Evolutionary conservation across 2,888 invertebrate genomes (phyloP), one percentile per base, ranked within the genome.

Genomic region (Danaus chrysippus): DNA sequence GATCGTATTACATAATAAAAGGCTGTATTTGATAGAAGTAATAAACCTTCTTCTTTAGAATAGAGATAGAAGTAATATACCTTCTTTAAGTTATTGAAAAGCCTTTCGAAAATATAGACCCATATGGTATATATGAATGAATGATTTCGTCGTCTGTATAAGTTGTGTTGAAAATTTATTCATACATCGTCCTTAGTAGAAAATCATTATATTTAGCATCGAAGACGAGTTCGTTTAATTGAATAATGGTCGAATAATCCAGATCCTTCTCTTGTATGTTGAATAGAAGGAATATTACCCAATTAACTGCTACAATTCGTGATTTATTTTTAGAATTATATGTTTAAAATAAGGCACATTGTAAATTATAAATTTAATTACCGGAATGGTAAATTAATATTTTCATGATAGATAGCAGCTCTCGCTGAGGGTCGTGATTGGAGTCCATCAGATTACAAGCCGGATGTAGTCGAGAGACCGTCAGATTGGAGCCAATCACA

Each of bases 401-500:
- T 42, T 44, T 11, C 10, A 15, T 49, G 17, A 11, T 73, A 91
- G 91, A 86, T 91, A 54, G 71, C 82, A 6, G 78, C 85, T 0
- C 73, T 86, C 1, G 88, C 90, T 1, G 89, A 87, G 46, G 89
- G 89, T 1, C 74, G 73, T 6, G 67, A 81, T 1, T 91, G 91
- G 91, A 81, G 77, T 49, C 81, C 81, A 0, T 75, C 78, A 0
- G 87, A 88, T 67, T 91, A 82, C 73, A 83, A 82, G 63, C 81
- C 87, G 0, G 87, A 87, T 42, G 72, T 74, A 1, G 56, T 72
- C 12, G 84, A 85, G 60, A 77, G 72, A 52, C 54, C 77, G 0
- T 70, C 74, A 0, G 83, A 84, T 1, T 83, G 79, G 79, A 72
- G 62, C 3, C 71, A 70, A 49, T 79, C 83, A 0, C 69, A 82